Conservation (phyloP, 2,797 vertebrate species). For the Pangasius larnaudii region DNA sequence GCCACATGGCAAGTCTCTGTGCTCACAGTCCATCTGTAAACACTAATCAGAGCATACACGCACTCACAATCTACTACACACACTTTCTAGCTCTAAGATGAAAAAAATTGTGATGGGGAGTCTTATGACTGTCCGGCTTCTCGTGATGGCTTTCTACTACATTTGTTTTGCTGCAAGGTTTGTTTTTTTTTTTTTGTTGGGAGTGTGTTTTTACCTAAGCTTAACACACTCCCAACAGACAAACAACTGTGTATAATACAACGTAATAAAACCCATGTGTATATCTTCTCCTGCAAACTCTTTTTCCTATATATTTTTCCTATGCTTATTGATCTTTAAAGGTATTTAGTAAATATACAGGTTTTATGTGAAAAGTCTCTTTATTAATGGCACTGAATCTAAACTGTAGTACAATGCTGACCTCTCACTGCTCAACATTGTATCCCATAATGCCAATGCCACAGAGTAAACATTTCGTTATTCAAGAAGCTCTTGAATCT, state of each 20-base stretch:
- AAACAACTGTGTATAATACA: neutral
- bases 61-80: slow-evolving; percentile 20
- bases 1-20: slow-evolving; percentile 38
- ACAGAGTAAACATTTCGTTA: neutral
- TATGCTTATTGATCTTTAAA: neutral
- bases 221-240: neutral
- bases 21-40: slow-evolving; percentile 42
- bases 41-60: slow-evolving; percentile 26
- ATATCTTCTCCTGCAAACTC: neutral
- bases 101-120: neutral
- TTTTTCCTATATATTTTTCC: neutral
- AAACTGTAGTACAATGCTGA: neutral
- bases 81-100: neutral
- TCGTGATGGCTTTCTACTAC: neutral
- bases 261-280: neutral
- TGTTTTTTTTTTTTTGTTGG: too few relatives aligned
- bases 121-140: neutral
- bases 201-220: neutral
- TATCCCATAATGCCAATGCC: neutral
- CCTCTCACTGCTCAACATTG: neutral
- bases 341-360: neutral
- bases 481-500: neutral
- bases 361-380: neutral
- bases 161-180: neutral
- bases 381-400: neutral